These are phyloP conservation scores for Vulpes lagopus DNA, from an alignment of 2,113 vertebrate species.

Conservation along the genomic window DNA sequence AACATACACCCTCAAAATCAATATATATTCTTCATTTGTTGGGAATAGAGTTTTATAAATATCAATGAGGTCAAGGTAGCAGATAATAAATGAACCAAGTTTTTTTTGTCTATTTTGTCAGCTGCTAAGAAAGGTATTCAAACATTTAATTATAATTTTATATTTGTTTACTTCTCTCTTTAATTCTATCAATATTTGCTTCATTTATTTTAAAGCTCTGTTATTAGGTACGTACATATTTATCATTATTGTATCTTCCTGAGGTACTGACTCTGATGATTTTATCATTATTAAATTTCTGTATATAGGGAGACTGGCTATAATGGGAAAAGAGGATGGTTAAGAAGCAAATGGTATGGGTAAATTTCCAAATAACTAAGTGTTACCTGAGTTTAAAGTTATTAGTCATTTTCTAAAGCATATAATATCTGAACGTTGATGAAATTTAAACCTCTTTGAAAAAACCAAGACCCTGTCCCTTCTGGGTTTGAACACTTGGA, in stretches of 20 bases:
- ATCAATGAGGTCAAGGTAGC: neutral
- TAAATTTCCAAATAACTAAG: constrained; percentile 43
- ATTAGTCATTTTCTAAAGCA: constrained; percentile 17
- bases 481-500: constrained; percentile 8
- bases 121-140: neutral
- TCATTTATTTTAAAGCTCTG: constrained; percentile 15
- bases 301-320: neutral
- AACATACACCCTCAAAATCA: constrained; percentile 17
- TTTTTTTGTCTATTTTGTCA: constrained; percentile 52
- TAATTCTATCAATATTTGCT: constrained; percentile 20
- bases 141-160: constrained; percentile 12
- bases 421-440: constrained; percentile 33
- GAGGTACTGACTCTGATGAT: neutral
- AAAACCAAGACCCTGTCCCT: neutral
- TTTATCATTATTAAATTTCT: constrained; percentile 30
- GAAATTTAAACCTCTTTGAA: constrained; percentile 35
- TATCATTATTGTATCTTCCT: neutral
- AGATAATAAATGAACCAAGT: neutral
- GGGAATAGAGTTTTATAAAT: neutral
- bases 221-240: neutral
- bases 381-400: constrained; percentile 11
- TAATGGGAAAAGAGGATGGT: neutral
- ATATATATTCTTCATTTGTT: constrained; percentile 35
- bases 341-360: neutral
- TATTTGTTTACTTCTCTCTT: constrained; percentile 1